Evolutionary conservation across 2,113 vertebrate genomes (phyloP).

Genomic region (Pionites leucogaster): DNA sequence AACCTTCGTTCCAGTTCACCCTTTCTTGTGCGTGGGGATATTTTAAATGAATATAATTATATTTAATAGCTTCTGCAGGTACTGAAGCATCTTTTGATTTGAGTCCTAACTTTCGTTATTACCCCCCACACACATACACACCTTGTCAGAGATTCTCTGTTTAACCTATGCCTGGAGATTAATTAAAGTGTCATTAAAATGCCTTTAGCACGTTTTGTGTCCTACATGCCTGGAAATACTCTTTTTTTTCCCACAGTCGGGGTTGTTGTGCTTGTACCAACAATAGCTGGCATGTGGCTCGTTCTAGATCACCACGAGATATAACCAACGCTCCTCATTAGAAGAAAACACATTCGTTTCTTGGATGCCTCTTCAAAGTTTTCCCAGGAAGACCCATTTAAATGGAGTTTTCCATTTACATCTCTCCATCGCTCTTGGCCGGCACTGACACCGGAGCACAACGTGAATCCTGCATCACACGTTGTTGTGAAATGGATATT

Average conservation of each 20-base stretch:
- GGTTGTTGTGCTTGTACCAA: conserved; percentile 64
- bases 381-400: conserved; percentile 21
- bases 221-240: conserved; percentile 61
- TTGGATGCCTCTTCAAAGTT: conserved; percentile 44
- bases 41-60: conserved; percentile 68
- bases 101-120: conserved; percentile 45
- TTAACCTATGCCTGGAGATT: conserved; percentile 60
- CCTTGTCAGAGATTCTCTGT: conserved; percentile 53
- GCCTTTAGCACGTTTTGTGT: conserved; percentile 63
- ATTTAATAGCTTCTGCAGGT: conserved; percentile 57
- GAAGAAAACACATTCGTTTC: conserved; percentile 37
- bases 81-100: conserved; percentile 64
- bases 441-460: background rate
- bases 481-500: background rate
- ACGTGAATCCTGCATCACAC: rapidly evolving
- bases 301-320: conserved; percentile 54
- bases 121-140: conserved; percentile 51
- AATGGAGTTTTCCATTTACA: background rate
- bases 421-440: background rate
- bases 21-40: conserved; percentile 44
- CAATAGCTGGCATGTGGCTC: conserved; percentile 58
- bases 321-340: conserved; percentile 25
- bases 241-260: conserved; percentile 54
- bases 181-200: conserved; percentile 68
- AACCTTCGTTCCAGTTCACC: conserved; percentile 46